Conservation (phyloP, 2,797 vertebrate genomes). For the Otolemur crassicaudatus region DNA sequence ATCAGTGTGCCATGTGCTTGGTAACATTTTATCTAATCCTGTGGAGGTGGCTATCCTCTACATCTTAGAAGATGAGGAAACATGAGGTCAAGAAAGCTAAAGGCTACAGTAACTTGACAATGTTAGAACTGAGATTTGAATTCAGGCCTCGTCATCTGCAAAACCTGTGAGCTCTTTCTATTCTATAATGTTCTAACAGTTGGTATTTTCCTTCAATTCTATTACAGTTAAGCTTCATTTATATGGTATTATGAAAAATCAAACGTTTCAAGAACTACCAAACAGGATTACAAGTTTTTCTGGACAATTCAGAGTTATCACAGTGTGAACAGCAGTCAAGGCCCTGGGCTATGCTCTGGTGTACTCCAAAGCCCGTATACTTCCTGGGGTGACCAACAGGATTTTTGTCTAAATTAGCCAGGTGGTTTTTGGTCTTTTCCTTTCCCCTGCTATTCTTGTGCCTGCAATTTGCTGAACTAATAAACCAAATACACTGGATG, state of each 20-base stretch:
- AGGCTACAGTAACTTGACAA: not conserved
- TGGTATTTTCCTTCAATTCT: not conserved
- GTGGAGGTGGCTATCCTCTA: not conserved
- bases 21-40: not conserved
- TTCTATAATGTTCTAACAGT: not conserved
- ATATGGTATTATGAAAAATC: not conserved
- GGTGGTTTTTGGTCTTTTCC: not conserved
- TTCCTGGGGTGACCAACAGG: fast-evolving
- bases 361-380: not conserved
- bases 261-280: constrained; percentile 34
- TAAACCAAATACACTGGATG: not conserved
- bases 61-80: not conserved
- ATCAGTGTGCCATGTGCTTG: not conserved
- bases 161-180: not conserved
- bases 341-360: not conserved
- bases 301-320: not conserved
- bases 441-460: not conserved
- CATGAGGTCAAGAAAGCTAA: not conserved
- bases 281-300: not conserved
- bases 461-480: not conserved
- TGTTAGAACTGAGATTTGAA: not conserved
- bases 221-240: not conserved
- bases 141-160: not conserved
- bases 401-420: not conserved
- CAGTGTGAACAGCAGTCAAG: fast-evolving